A percentile compares a stretch with the other conserved stretches of the same genome.
Evolutionary conservation across 2,888 invertebrate species (phyloP).

Genomic region (Didymodactylos carnosus): DNA sequence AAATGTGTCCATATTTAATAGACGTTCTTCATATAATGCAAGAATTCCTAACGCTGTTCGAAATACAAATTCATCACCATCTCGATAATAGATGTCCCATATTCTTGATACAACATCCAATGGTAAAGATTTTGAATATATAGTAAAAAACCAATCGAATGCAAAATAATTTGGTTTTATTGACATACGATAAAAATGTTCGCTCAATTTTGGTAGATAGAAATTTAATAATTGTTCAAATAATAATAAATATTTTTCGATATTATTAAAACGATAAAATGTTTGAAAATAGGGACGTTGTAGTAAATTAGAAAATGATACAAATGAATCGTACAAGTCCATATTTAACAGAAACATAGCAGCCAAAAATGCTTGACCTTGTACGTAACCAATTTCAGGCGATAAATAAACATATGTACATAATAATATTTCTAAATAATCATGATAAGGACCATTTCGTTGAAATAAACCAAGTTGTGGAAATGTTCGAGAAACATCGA

Average conservation of each 20-base stretch:
- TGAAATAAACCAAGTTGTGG: constrained; percentile 72
- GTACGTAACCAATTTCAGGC: constrained; percentile 69
- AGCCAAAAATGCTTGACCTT: constrained; percentile 79
- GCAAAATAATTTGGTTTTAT: constrained; percentile 65
- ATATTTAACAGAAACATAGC: constrained; percentile 68
- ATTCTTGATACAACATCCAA: constrained; percentile 65
- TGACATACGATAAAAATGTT: constrained; percentile 45
- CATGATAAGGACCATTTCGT: constrained; percentile 37
- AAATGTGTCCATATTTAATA: constrained; percentile 64
- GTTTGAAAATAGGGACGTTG: constrained; percentile 33
- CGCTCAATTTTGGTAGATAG: constrained; percentile 49
- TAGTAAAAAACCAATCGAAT: constrained; percentile 71
- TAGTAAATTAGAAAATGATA: constrained; percentile 63
- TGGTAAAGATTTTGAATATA: constrained; percentile 70
- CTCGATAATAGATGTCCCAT: constrained; percentile 69
- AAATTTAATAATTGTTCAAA: constrained; percentile 50
- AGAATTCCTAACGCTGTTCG: constrained; percentile 62
- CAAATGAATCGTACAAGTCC: constrained; percentile 57
- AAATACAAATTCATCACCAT: constrained; percentile 69
- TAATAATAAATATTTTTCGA: constrained; percentile 50
- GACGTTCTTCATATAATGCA: constrained; percentile 53
- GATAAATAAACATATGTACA: constrained; percentile 70
- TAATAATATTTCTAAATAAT: constrained; percentile 55
- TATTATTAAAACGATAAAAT: constrained; percentile 30
- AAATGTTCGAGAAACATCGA: constrained; percentile 70